phyloP scores from a whole-genome alignment of 2,113 vertebrate genomes.

The Bos taurus region DNA sequence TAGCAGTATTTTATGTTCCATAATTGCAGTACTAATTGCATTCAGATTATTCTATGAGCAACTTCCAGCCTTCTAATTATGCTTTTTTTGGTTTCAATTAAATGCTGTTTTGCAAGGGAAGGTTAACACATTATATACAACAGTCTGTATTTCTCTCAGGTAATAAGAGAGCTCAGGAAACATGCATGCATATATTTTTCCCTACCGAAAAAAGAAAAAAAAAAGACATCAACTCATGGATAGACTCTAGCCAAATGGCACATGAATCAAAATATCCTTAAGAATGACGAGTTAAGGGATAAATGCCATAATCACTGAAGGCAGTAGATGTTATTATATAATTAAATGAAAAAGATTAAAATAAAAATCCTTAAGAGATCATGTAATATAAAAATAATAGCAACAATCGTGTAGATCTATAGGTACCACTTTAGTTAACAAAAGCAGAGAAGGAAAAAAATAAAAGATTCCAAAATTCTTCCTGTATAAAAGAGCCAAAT shows the following conservation, averaged over 20 bases:
- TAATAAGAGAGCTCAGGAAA: background rate
- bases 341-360: slow-evolving; percentile 18
- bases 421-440: background rate
- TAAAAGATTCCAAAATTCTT: background rate
- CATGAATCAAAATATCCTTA: background rate
- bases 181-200: background rate
- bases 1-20: background rate
- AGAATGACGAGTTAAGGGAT: background rate
- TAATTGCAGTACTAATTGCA: background rate
- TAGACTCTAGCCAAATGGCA: background rate
- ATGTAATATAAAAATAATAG: slow-evolving; percentile 1
- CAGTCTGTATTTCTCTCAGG: background rate
- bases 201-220: background rate
- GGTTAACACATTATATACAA: background rate
- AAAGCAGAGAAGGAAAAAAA: background rate
- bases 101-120: slow-evolving; percentile 10
- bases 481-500: background rate
- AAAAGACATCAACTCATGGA: background rate
- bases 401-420: background rate
- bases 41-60: background rate
- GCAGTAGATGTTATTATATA: background rate
- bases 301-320: background rate
- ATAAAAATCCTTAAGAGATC: background rate
- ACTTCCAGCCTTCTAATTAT: background rate
- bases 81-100: background rate